A percentile compares a stretch with the other conserved stretches of the same genome.
Evolutionary conservation across 1,140 invertebrate genomes (phyloP).

Genomic region (Drosophila erecta): DNA sequence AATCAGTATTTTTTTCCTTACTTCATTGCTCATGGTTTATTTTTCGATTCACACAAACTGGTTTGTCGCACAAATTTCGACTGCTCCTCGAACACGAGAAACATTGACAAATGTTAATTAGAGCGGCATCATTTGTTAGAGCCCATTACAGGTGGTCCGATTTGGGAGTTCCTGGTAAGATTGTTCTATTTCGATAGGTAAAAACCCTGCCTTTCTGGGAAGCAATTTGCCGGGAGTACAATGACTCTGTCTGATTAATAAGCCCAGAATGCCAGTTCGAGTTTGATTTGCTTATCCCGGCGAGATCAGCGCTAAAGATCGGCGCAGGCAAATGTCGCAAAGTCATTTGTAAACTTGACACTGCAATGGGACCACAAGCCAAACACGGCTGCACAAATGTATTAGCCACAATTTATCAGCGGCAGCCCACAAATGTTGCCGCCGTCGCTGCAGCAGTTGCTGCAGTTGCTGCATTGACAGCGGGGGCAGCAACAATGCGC

Average conservation of each 20-base stretch:
- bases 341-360: conserved; percentile 83
- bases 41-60: conserved; percentile 35
- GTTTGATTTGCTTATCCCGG: conserved; percentile 33
- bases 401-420: conserved; percentile 77
- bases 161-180: conserved; percentile 62
- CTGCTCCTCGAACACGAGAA: conserved; percentile 51
- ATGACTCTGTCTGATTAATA: conserved; percentile 77
- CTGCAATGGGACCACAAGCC: conserved; percentile 70
- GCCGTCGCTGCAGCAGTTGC: conserved; percentile 36
- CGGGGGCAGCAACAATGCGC: conserved; percentile 78
- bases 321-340: conserved; percentile 69
- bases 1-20: conserved; percentile 13
- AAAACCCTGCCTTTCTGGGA: conserved; percentile 54
- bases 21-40: neutral
- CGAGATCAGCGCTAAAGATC: conserved; percentile 48
- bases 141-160: conserved; percentile 60
- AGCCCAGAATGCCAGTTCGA: conserved; percentile 20
- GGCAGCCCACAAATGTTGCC: conserved; percentile 48
- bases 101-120: conserved; percentile 71
- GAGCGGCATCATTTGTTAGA: conserved; percentile 70
- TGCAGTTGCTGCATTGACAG: conserved; percentile 61
- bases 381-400: conserved; percentile 69
- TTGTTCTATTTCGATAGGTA: conserved; percentile 78
- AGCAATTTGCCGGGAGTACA: conserved; percentile 65
- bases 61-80: conserved; percentile 40